These are phyloP conservation scores for Patagioenas fasciata DNA, from an alignment of 2,113 vertebrate genomes.

Conservation along the genomic window DNA sequence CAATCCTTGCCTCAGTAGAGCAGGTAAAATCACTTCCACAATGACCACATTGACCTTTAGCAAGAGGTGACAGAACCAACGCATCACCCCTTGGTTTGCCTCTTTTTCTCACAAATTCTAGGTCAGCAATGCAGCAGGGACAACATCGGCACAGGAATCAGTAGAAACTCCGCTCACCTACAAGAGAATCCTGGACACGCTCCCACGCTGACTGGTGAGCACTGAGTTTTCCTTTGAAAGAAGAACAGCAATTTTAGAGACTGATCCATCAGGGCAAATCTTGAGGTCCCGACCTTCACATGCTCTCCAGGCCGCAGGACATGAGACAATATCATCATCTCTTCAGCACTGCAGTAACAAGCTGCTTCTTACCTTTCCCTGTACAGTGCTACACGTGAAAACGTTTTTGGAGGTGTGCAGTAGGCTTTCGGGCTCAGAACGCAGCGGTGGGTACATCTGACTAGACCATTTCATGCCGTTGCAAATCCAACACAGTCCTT, in stretches of 20 bases:
- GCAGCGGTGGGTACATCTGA: neutral
- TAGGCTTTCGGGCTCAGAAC: neutral
- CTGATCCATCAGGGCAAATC: neutral
- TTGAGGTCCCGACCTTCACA: neutral
- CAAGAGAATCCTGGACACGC: neutral
- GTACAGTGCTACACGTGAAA: neutral
- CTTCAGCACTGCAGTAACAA: neutral
- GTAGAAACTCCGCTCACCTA: neutral
- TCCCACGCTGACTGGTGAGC: neutral
- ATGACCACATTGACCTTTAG: neutral
- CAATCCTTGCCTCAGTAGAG: neutral
- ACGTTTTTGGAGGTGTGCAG: fast-evolving
- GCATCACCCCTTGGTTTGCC: neutral
- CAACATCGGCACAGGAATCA: neutral
- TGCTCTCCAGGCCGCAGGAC: neutral
- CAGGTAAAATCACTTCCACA: neutral
- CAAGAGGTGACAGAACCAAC: neutral
- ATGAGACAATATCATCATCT: neutral
- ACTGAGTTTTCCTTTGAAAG: neutral
- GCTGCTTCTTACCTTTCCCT: neutral
- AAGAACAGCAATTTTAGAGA: neutral
- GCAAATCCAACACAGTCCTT: neutral
- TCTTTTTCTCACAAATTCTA: neutral
- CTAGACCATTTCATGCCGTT: fast-evolving
- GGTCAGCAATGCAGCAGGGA: neutral